Evolutionary conservation across 2,797 vertebrate species (phyloP).

Genomic region (Enteromius argenteus): DNA sequence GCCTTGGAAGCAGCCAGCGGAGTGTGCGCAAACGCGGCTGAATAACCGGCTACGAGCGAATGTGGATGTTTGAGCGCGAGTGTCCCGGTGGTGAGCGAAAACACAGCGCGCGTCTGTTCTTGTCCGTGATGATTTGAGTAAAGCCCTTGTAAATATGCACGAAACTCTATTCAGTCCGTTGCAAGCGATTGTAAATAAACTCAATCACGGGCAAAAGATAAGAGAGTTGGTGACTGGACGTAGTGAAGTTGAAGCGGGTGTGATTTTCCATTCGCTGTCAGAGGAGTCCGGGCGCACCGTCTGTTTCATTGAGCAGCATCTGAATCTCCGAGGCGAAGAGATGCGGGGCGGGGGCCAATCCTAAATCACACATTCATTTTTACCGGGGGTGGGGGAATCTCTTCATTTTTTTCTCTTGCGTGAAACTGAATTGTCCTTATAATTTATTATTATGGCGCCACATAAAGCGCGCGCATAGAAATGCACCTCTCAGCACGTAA

Average conservation of each 20-base stretch:
- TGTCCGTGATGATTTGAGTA: neutral
- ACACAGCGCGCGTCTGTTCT: conserved; percentile 34
- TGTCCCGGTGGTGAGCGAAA: conserved; percentile 43
- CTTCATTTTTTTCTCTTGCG: conserved; percentile 11
- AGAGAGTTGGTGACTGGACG: conserved; percentile 77
- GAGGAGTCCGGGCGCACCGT: conserved; percentile 82
- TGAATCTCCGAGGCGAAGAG: conserved; percentile 75
- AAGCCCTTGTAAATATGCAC: conserved; percentile 20
- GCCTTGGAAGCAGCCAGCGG: conserved; percentile 29
- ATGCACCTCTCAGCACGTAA: conserved; percentile 26
- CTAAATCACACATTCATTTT: conserved; percentile 67
- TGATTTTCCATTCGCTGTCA: conserved; percentile 82
- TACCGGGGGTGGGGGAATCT: conserved; percentile 41
- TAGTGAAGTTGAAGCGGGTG: conserved; percentile 77
- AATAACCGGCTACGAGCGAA: neutral
- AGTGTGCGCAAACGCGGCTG: conserved; percentile 23
- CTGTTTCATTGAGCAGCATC: conserved; percentile 83
- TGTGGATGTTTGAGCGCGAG: conserved; percentile 23
- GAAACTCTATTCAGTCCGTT: conserved; percentile 11
- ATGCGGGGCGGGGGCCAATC: conserved; percentile 67
- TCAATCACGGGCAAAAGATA: conserved; percentile 53
- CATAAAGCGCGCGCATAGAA: conserved; percentile 49
- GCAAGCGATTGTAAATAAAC: neutral
- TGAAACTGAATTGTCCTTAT: conserved; percentile 71
- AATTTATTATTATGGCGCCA: conserved; percentile 61